Evolutionary conservation across 1,140 invertebrate genomes (phyloP), one percentile per base, ranked within the genome.

Genomic region (Orchesella cincta): DNA sequence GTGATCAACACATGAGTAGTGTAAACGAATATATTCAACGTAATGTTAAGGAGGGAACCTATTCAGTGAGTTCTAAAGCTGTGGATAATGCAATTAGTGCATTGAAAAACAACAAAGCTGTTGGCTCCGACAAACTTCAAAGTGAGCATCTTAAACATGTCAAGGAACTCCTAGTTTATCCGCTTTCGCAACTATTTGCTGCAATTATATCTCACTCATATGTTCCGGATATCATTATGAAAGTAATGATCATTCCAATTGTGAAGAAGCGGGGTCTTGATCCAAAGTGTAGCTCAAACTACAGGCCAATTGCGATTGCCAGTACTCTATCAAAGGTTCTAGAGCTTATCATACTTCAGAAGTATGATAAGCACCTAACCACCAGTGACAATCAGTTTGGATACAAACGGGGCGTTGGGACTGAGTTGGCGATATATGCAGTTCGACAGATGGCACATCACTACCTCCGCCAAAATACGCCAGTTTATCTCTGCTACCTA

Each of bases 341-440:
- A 57, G 54, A 57, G 26, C 14, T n/a, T 8, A 3, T 57, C 3
- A 57, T 57, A 5, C 23, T 57, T 12, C 14, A 57, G 5, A 5
- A n/a, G 3, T 57, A 5, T 57, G n/a, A 26, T 3, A 36, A 26
- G 20, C n/a, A 36, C 1, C 31, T 73, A 73, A 23, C 1, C 20
- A 73, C 71, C 2, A 8, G 3, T 18, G 71, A 73, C 28, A 36
- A 34, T 26, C 71, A 73, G 71, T 73, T 73, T 73, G 71, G 71
- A 2, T 73, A n/a, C 28, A 73, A 73, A 23, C 12, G 14, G 33
- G 36, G 35, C n/a, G n/a, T 39, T 1, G 71, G 71, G 1, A 36
- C 33, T 46, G 71, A 73, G 34, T n/a, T 36, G 23, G 33, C 33
- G 14, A 36, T 73, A 2, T 73, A 14, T 36, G 1, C 5, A 29